Conservation (phyloP, 2,113 vertebrate species). For the Cyprinodon brontotheroides region DNA sequence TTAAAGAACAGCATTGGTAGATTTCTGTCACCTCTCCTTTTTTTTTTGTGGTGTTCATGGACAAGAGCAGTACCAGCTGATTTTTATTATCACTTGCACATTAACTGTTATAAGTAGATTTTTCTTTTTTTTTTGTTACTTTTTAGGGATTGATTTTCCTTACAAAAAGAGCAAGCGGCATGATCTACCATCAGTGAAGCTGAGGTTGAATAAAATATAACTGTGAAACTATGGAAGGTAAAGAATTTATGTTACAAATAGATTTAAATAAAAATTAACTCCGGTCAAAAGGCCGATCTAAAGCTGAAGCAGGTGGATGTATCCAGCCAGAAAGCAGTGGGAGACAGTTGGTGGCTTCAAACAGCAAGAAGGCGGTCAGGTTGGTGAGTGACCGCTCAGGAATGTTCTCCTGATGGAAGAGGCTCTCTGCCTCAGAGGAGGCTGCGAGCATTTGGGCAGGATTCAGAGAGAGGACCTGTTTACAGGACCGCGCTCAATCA, state of each 20-base stretch:
- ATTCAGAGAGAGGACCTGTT: conserved; percentile 57
- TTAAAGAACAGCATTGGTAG: too few relatives aligned
- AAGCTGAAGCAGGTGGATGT: conserved; percentile 37
- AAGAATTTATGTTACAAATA: background rate
- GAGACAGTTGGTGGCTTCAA: conserved; percentile 4
- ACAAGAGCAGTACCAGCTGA: too few relatives aligned
- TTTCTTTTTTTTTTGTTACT: too few relatives aligned
- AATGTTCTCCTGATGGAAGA: conserved; percentile 64
- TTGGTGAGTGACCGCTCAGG: conserved; percentile 61
- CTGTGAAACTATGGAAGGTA: background rate
- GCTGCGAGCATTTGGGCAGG: conserved; percentile 5
- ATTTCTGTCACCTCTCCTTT: too few relatives aligned
- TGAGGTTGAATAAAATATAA: conserved; percentile 3
- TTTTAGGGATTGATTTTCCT: too few relatives aligned
- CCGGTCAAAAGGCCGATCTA: conserved; percentile 16
- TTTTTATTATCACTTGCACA: too few relatives aligned
- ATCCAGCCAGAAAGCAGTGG: background rate
- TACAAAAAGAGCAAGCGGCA: background rate
- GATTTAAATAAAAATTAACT: conserved; percentile 2
- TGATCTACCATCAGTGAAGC: background rate
- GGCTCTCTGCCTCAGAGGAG: conserved; percentile 10
- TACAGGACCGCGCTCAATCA: conserved; percentile 34
- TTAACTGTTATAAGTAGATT: too few relatives aligned
- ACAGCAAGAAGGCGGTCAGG: conserved; percentile 31
- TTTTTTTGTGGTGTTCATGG: too few relatives aligned